phyloP scores from a whole-genome alignment of 2,888 invertebrate species.

The Odontomyia ornata region DNA sequence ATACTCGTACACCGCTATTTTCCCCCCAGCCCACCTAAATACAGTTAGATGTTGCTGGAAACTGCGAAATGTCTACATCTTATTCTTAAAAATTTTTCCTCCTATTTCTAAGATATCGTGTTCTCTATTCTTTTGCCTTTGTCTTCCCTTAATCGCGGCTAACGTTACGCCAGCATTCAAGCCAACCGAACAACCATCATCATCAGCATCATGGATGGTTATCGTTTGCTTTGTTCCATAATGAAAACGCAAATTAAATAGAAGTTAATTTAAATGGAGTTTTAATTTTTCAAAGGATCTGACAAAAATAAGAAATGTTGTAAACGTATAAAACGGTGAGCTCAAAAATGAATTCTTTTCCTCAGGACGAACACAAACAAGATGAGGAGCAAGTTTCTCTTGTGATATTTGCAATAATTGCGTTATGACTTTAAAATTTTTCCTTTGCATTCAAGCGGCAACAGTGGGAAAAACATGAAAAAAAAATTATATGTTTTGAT shows the following conservation, averaged over 20 bases:
- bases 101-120: background rate
- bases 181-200: slow-evolving; percentile 19
- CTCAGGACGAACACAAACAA: too few species aligned
- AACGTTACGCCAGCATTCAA: background rate
- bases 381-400: slow-evolving; percentile 5
- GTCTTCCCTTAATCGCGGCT: slow-evolving; percentile 10
- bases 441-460: background rate
- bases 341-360: slow-evolving; percentile 3
- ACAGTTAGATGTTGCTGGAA: background rate
- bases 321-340: background rate
- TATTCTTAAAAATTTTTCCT: slow-evolving; percentile 4
- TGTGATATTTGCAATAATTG: slow-evolving; percentile 29
- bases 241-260: slow-evolving; percentile 47
- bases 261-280: slow-evolving; percentile 48
- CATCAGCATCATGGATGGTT: slow-evolving; percentile 33
- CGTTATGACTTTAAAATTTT: slow-evolving; percentile 3
- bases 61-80: background rate
- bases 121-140: slow-evolving; percentile 17
- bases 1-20: too few species aligned
- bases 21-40: background rate
- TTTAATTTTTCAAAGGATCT: slow-evolving; percentile 42
- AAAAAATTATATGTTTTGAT: slow-evolving; percentile 1
- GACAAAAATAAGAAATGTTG: slow-evolving; percentile 12
- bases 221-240: slow-evolving; percentile 43
- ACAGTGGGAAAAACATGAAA: background rate